Evolutionary conservation across 2,113 vertebrate genomes (phyloP).

Genomic region (Sterna hirundo): DNA sequence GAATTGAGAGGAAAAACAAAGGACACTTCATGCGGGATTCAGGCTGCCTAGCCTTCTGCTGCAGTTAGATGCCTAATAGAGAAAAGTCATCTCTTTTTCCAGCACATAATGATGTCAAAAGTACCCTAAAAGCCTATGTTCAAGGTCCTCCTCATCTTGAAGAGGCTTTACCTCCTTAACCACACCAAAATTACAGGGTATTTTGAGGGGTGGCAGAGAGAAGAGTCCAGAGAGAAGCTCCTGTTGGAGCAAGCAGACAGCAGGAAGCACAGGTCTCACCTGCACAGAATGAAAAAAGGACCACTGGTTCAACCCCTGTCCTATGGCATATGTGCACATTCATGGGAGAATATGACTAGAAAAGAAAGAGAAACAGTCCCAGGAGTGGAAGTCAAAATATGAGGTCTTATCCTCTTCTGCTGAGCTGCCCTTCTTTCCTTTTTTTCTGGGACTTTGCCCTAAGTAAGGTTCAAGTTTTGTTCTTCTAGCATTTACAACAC

Average conservation of each 20-base stretch:
- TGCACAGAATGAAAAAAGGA: neutral
- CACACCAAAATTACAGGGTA: neutral
- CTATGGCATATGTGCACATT: neutral
- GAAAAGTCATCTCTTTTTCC: neutral
- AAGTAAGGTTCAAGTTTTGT: neutral
- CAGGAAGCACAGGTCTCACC: neutral
- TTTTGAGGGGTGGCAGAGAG: neutral
- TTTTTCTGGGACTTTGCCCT: neutral
- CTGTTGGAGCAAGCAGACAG: neutral
- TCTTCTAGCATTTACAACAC: neutral
- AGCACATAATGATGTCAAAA: neutral
- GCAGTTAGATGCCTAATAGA: neutral
- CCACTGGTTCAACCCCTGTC: neutral
- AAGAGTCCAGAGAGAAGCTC: neutral
- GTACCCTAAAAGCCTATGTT: neutral
- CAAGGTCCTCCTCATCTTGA: neutral
- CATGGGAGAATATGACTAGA: neutral
- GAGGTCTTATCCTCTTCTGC: neutral
- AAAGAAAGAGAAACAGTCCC: neutral
- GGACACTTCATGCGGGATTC: fast-evolving
- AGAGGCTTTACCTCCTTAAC: neutral
- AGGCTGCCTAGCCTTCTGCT: neutral
- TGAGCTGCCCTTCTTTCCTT: neutral
- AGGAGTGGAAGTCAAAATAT: neutral
- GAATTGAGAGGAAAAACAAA: neutral